Conservation (phyloP, 2,113 vertebrate genomes). For the Neomonachus schauinslandi region DNA sequence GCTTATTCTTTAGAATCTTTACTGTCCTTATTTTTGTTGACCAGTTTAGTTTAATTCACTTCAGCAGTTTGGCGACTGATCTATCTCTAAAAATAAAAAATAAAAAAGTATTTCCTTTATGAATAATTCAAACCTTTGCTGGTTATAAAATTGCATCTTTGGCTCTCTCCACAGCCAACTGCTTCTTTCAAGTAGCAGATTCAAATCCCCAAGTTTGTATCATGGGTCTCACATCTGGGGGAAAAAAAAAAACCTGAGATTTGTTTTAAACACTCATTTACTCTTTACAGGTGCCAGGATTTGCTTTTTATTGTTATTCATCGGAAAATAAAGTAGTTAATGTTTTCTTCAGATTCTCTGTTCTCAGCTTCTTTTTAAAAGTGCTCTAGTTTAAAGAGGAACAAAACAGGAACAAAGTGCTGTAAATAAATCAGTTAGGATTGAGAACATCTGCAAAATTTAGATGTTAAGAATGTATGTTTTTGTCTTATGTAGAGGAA, state of each 20-base stretch:
- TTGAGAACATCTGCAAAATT: slow-evolving; percentile 59
- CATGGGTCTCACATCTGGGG: slow-evolving; percentile 50
- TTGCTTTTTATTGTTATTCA: slow-evolving; percentile 67
- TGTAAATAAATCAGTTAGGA: slow-evolving; percentile 60
- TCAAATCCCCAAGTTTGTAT: slow-evolving; percentile 42
- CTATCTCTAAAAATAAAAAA: slow-evolving; percentile 44
- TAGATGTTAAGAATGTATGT: slow-evolving; percentile 37
- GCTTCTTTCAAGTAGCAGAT: slow-evolving; percentile 54
- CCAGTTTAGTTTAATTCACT: not conserved
- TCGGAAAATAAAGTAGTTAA: slow-evolving; percentile 52
- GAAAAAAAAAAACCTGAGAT: slow-evolving; percentile 29
- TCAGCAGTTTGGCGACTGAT: slow-evolving; percentile 48
- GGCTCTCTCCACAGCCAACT: slow-evolving; percentile 53
- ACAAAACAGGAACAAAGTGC: slow-evolving; percentile 17
- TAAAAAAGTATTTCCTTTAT: slow-evolving; percentile 34
- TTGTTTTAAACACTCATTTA: slow-evolving; percentile 61
- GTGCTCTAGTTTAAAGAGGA: slow-evolving; percentile 40
- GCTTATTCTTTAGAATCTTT: slow-evolving; percentile 44
- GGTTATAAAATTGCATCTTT: slow-evolving; percentile 67
- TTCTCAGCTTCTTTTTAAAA: not conserved
- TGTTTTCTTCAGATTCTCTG: not conserved
- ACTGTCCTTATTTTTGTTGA: slow-evolving; percentile 65
- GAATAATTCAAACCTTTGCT: slow-evolving; percentile 72
- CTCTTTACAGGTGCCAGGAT: slow-evolving; percentile 38
- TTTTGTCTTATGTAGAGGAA: slow-evolving; percentile 51